These are phyloP conservation scores for Sitophilus oryzae DNA, from an alignment of 1,140 invertebrate genomes.

Conservation along the genomic window DNA sequence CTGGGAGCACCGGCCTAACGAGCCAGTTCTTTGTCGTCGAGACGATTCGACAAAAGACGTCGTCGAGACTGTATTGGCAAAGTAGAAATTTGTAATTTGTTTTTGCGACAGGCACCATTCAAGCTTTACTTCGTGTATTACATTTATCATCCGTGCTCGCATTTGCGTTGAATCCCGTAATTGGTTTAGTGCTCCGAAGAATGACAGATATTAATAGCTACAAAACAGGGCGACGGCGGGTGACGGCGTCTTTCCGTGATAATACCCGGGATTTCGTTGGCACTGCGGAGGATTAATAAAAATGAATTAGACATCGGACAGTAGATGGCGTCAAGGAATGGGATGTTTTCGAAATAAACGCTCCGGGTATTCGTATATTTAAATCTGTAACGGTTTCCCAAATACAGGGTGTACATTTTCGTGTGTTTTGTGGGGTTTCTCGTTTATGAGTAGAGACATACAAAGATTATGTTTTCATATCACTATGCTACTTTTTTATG, in stretches of 20 bases:
- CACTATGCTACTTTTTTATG: too few relatives aligned
- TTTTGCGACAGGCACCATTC: constrained; percentile 15
- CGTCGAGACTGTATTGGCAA: constrained; percentile 7
- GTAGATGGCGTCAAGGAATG: not conserved
- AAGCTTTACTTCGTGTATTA: not conserved
- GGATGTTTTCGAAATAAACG: not conserved
- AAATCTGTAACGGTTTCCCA: too few relatives aligned
- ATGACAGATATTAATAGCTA: constrained; percentile 20
- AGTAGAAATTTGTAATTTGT: constrained; percentile 16
- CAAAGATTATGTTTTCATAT: too few relatives aligned
- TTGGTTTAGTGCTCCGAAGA: constrained; percentile 22
- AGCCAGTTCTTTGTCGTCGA: too few relatives aligned
- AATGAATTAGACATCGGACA: constrained; percentile 13
- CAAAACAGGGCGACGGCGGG: constrained; percentile 10
- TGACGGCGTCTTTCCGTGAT: constrained; percentile 11
- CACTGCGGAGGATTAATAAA: constrained; percentile 6
- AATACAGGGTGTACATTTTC: too few relatives aligned
- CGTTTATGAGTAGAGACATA: too few relatives aligned
- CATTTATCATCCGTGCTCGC: constrained; percentile 16
- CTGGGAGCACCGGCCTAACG: too few relatives aligned
- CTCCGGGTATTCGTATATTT: too few relatives aligned
- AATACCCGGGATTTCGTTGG: constrained; percentile 10
- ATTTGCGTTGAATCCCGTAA: constrained; percentile 18
- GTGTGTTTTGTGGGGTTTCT: too few relatives aligned
- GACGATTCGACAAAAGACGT: not conserved